Conservation (phyloP, 2,797 vertebrate species). For the Mormyrus hasselquistii region DNA sequence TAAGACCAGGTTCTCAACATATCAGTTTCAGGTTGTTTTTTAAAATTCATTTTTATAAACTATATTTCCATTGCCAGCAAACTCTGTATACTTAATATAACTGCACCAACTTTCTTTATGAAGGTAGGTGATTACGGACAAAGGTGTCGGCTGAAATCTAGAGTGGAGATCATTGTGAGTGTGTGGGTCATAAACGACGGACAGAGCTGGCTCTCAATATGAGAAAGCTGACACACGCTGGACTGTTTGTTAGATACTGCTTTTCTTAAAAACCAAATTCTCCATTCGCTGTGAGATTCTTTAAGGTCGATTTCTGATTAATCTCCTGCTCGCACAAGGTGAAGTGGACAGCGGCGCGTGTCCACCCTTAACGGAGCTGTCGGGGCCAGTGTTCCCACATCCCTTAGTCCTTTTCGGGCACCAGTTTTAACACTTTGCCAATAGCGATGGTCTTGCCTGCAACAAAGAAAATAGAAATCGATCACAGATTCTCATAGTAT, state of each 20-base stretch:
- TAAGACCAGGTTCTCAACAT: slow-evolving; percentile 43
- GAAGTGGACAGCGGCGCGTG: slow-evolving; percentile 75
- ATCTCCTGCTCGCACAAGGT: slow-evolving; percentile 76
- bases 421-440: slow-evolving; percentile 99
- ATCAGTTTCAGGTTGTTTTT: slow-evolving; percentile 27
- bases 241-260: slow-evolving; percentile 61
- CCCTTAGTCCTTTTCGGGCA: slow-evolving; percentile 97
- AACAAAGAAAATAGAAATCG: slow-evolving; percentile 13
- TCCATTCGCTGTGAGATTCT: slow-evolving; percentile 65
- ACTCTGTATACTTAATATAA: slow-evolving; percentile 71
- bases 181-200: slow-evolving; percentile 80
- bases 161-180: slow-evolving; percentile 31
- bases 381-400: slow-evolving; percentile 71
- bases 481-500: not conserved
- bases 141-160: slow-evolving; percentile 35
- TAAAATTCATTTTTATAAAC: slow-evolving; percentile 57
- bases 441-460: slow-evolving; percentile 98
- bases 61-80: slow-evolving; percentile 69
- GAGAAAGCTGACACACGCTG: slow-evolving; percentile 99
- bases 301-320: slow-evolving; percentile 36
- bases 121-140: slow-evolving; percentile 55
- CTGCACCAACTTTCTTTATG: slow-evolving; percentile 81
- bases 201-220: slow-evolving; percentile 99
- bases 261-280: slow-evolving; percentile 66
- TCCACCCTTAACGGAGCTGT: slow-evolving; percentile 67